Evolutionary conservation across 2,113 vertebrate genomes (phyloP), one percentile per base, ranked within the genome.

Genomic region (Boulengeromyrus knoepffleri): DNA sequence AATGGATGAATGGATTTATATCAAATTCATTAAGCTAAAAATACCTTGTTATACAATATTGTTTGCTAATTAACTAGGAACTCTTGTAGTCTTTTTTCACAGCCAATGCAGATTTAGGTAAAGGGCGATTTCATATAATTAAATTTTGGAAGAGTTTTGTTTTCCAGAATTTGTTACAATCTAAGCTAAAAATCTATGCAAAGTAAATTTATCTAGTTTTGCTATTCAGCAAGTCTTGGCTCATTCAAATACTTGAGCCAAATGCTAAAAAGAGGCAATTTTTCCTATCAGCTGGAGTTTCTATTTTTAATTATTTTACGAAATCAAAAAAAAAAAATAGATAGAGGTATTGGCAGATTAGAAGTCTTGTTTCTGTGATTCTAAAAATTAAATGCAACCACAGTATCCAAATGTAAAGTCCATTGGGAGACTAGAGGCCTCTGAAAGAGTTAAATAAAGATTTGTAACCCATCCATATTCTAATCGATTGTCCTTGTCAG

Each of bases 211-310:
- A 31, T 27, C 5, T 66, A 53, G 66, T 45, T 45, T 4, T 3
- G 49, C 46, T 15, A 13, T 56, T 90, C 62, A 90, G 47, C 49
- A 80, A 88, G 27, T 88, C 66, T 88, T 88, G 88, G 27, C 62
- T 42, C 31, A 31, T 50, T 45, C 50, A 89, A 58, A 45, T 27
- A 62, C 84, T 87, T 49, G 46, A 87, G 89, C 66, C 89, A 80
- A 53, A 70, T 88, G 85, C 8, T 90, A 70, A 88, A 87, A 50
- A 52, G 27, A 31, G 36, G 56, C 52, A 15, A 66, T 56, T 86
- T 90, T 90, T 90, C 80, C 56, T 6, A 90, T 86, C 56, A 45
- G 9, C 53, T 70, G 12, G 83, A 90, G 89, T 58, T 31, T 46
- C 13, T 24, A 90, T 77, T 10, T 77, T 77, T 19, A 39, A 77